phyloP scores from a whole-genome alignment of 2,797 vertebrate genomes.

The Rachycentron canadum region DNA sequence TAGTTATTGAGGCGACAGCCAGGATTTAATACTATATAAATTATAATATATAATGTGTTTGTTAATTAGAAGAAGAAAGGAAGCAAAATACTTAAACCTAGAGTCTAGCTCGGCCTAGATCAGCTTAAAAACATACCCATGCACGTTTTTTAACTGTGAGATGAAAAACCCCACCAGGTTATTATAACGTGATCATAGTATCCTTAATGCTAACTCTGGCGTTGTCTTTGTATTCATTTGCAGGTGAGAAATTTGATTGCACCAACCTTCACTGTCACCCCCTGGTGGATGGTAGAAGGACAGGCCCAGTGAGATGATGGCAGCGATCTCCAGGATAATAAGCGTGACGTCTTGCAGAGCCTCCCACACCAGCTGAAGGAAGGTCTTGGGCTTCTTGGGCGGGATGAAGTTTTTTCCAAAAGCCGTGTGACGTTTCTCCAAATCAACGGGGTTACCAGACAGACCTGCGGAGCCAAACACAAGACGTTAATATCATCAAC shows the following conservation, averaged over 20 bases:
- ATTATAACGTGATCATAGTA: no score
- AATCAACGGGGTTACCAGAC: slow-evolving; percentile 92
- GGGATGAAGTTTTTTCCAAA: slow-evolving; percentile 96
- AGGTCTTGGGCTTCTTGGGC: slow-evolving; percentile 96
- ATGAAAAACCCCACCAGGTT: no score
- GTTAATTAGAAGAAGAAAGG: no score
- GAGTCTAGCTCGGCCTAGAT: no score
- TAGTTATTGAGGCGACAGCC: background rate
- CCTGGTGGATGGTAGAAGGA: slow-evolving; percentile 96
- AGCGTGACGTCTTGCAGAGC: slow-evolving; percentile 97
- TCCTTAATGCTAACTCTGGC: no score
- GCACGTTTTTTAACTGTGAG: no score
- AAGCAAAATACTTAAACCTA: no score
- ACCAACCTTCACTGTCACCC: slow-evolving; percentile 89
- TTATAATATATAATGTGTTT: no score
- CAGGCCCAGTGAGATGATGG: slow-evolving; percentile 95
- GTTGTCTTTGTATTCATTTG: background rate
- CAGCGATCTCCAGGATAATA: slow-evolving; percentile 97
- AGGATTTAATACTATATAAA: no score
- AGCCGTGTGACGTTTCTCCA: slow-evolving; percentile 91
- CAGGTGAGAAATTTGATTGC: background rate
- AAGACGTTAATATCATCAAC: background rate
- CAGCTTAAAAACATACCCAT: no score
- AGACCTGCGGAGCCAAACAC: slow-evolving; percentile 85
- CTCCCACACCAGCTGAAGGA: slow-evolving; percentile 98